Conservation (phyloP, 1,140 invertebrate genomes). For the Drosophila parabipectinata region DNA sequence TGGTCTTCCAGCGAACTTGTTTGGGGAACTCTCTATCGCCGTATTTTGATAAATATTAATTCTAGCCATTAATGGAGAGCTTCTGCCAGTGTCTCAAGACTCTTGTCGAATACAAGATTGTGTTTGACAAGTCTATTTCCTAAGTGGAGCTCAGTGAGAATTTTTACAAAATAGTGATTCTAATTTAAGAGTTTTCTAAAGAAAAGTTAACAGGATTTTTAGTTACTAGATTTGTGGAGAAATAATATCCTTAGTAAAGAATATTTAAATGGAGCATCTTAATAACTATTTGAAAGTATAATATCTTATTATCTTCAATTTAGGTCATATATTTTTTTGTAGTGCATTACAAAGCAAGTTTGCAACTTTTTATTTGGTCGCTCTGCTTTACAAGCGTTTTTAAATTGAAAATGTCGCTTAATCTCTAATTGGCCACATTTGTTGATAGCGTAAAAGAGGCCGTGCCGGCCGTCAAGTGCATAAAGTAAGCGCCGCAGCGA, state of each 20-base stretch:
- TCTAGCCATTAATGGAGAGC: conserved; percentile 15
- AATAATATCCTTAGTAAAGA: not conserved
- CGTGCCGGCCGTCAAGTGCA: conserved; percentile 47
- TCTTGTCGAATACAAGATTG: conserved; percentile 1
- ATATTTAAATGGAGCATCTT: too few species aligned
- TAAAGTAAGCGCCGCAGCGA: conserved; percentile 41
- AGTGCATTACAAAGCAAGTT: conserved; percentile 22
- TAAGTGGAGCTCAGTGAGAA: not conserved
- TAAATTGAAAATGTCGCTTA: conserved; percentile 77
- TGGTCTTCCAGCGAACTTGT: conserved; percentile 43
- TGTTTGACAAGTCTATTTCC: conserved; percentile 33
- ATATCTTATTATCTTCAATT: not conserved
- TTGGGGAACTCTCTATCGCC: conserved; percentile 16
- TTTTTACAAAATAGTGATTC: not conserved
- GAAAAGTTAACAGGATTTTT: not conserved
- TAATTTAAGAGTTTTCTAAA: not conserved
- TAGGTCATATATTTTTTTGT: not conserved
- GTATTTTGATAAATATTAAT: conserved; percentile 10
- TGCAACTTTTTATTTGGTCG: conserved; percentile 27
- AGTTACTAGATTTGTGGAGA: not conserved
- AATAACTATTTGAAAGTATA: not conserved
- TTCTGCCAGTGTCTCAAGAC: conserved; percentile 1
- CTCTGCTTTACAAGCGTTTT: conserved; percentile 45
- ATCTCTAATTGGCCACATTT: conserved; percentile 72
- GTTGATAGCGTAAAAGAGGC: conserved; percentile 52